Evolutionary conservation across 2,888 invertebrate genomes (phyloP), one percentile per base, ranked within the genome.

Genomic region (Eupithecia subumbrata): DNA sequence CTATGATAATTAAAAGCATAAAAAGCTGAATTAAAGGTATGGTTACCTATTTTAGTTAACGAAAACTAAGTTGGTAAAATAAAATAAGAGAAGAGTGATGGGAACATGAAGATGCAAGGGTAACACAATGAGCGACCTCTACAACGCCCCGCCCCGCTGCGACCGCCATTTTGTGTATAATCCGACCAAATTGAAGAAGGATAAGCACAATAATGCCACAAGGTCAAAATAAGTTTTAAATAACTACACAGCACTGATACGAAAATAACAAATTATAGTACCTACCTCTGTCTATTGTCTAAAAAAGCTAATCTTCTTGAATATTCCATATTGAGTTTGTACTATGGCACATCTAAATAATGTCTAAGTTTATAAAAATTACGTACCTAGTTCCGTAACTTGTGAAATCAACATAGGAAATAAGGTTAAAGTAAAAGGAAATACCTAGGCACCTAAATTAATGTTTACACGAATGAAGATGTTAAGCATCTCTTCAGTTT

Each of bases 81-180:
- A 60, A 14, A 12, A 5, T 60, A 60, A 60, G 25, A 60, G 25
- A 30, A 30, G 30, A 60, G 12, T 25, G 60, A 25, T 60, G 25
- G 22, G 60, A 60, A 64, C 85, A 37, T 37, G 37, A 37, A 30
- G 4, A 85, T 83, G 79, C 78, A 82, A 79, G 71, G 64, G 77
- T 84, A 85, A 85, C 84, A 84, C 77, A 76, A 80, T 76, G 78
- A 79, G 72, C 69, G 76, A 79, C 67, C 68, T 72, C 69, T 56
- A 9, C 22, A 60, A 74, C 69, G 80, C 83, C 37, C 66, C 34
- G 37, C 66, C n/a, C 64, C 40, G 16, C 11, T 80, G 79, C 79
- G 76, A 81, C 81, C 84, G 89, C 92, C 91, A 91, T 92, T 80
- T 68, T 88, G 88, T 78, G 79, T 88, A 90, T 89, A 87, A 91